phyloP scores from a whole-genome alignment of 2,113 vertebrate species.

The Hassar affinis region DNA sequence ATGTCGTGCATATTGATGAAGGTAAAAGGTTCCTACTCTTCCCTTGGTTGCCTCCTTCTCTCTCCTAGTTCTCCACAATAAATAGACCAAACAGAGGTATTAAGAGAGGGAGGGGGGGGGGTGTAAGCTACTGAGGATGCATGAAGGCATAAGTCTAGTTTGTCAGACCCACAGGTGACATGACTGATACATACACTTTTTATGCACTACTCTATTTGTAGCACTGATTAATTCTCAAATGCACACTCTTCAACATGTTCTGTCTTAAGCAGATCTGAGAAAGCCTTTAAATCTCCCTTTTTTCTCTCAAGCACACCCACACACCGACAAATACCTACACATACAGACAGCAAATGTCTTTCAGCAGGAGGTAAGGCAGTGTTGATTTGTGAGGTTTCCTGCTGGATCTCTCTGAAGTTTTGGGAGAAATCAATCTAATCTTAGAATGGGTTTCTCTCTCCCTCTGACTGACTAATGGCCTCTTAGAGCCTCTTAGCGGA shows the following conservation, averaged over 20 bases:
- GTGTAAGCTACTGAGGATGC: not conserved
- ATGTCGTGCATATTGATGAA: slow-evolving; percentile 55
- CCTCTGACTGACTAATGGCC: slow-evolving; percentile 48
- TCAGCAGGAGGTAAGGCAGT: slow-evolving; percentile 46
- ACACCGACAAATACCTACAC: not conserved
- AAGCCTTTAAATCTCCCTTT: slow-evolving; percentile 9
- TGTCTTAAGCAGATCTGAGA: not conserved
- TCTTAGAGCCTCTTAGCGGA: slow-evolving; percentile 44
- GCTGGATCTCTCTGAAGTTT: slow-evolving; percentile 50
- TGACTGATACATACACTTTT: not conserved
- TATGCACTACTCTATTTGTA: slow-evolving; percentile 7
- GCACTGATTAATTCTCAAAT: slow-evolving; percentile 6
- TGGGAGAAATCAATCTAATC: slow-evolving; percentile 53
- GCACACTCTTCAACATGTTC: not conserved
- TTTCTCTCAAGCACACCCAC: not conserved
- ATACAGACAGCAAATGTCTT: slow-evolving; percentile 24
- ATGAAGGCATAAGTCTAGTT: not conserved
- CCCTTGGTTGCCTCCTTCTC: slow-evolving; percentile 18
- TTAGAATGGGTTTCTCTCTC: slow-evolving; percentile 42
- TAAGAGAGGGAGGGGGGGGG: not conserved
- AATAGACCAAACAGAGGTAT: not conserved
- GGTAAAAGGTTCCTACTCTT: slow-evolving; percentile 39
- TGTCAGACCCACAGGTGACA: not conserved
- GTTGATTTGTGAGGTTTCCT: slow-evolving; percentile 54
- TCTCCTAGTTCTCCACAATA: slow-evolving; percentile 30